Base-by-base conservation (phyloP, 30 jellyfish, hydroid and myxozoan genomes). In the Turritopsis dohrnii region DNA sequence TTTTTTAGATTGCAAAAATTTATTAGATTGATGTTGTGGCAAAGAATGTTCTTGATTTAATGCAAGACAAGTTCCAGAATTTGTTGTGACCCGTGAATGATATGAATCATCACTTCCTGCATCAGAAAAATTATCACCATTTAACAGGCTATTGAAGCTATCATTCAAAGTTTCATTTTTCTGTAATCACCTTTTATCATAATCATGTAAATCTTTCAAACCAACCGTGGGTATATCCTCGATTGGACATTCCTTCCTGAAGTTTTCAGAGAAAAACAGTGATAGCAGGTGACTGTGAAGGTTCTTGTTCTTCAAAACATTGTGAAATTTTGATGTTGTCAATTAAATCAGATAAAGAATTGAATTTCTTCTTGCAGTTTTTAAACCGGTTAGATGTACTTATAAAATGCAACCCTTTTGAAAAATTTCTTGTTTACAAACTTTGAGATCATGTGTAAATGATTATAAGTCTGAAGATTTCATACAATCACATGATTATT, bases 361-460 rank as follows among this genome's bases (percentile, higher is more conserved):
- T 86, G 53, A 96, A 93, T 82, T 88, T 88, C 90, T 89, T 93
- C 23, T 90, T 88, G 54, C 98, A 93, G 65, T 86, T 88, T 21
- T 90, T 92, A 93, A 96, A 93, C 31, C 88, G 96, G 84, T n/a
- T 96, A 93, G 72, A 88, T 79, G 88, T 93, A 94, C 87, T 83
- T 88, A 92, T 77, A 93, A 86, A 93, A 93, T 31, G 98, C 98
- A 75, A 96, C 98, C 98, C 88, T 93, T 75, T 52, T 79, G 86
- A 21, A 81, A 69, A 66, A 53, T 13, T 52, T 53, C 79, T 72
- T 86, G 95, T 79, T 79, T 79, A 79, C 86, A 25, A 79, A 79
- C 24, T 19, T 72, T 72, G 29, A 20, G 81, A 19, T 19, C 24
- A 29, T n/a, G 28, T 72, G 30, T 72, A 23, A 21, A 18, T 72